Percentiles rank a stretch among this genome's conserved stretches.
Conservation (phyloP, 2,113 vertebrate genomes). For the Nesogale talazaci region DNA sequence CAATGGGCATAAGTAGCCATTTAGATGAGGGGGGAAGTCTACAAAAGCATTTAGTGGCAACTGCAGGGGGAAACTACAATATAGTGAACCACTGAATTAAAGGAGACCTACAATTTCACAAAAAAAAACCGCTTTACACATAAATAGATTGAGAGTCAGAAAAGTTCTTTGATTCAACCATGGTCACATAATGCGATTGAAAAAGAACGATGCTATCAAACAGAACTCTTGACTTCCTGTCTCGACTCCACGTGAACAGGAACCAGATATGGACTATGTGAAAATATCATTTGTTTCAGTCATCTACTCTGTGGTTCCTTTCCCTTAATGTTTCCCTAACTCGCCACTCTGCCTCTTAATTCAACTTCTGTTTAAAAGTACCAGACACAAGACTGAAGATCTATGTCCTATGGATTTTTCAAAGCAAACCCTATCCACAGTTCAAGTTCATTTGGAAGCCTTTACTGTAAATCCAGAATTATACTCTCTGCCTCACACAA, state of each 20-base stretch:
- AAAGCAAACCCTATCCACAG: background rate
- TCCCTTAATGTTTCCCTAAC: background rate
- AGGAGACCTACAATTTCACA: background rate
- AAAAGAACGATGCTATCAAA: background rate
- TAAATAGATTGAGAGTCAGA: background rate
- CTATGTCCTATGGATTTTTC: background rate
- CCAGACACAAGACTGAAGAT: conserved; percentile 19
- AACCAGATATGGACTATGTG: background rate
- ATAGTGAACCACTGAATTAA: background rate
- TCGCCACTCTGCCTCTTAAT: conserved; percentile 1
- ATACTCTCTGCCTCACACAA: background rate
- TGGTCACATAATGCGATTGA: background rate
- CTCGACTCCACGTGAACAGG: background rate
- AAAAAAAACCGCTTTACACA: background rate
- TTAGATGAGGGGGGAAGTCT: background rate
- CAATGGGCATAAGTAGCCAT: background rate
- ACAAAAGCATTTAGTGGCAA: background rate
- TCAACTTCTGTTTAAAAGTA: conserved; percentile 42
- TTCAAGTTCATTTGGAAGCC: background rate
- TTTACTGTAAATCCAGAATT: background rate
- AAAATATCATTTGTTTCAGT: background rate
- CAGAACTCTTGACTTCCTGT: background rate
- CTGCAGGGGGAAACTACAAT: background rate
- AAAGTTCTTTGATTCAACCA: background rate
- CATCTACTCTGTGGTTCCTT: background rate